Percentiles rank a stretch among this genome's conserved stretches.
These are phyloP conservation scores for Trissonchulus latispiculum DNA, from an alignment of 2,888 invertebrate genomes.

Conservation along the genomic window DNA sequence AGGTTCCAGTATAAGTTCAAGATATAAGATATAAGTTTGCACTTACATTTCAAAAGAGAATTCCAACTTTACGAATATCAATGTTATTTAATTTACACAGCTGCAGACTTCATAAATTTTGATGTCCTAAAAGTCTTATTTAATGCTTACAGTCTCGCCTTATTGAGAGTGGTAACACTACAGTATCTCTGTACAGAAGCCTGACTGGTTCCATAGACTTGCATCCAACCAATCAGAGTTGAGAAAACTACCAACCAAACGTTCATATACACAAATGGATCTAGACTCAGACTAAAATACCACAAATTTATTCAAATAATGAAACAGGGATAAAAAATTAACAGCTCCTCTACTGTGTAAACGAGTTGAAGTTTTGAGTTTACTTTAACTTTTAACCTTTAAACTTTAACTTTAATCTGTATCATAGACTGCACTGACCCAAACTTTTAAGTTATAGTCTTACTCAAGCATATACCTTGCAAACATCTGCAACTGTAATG, in stretches of 20 bases:
- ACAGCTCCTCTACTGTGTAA: too few relatives aligned
- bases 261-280: conserved; percentile 23
- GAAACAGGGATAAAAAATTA: too few relatives aligned
- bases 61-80: too few relatives aligned
- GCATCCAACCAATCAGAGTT: conserved; percentile 21
- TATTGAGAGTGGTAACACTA: conserved; percentile 15
- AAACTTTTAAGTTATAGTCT: neutral
- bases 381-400: neutral
- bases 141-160: conserved; percentile 19
- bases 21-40: too few relatives aligned
- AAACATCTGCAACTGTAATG: too few relatives aligned
- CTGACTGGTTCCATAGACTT: conserved; percentile 21
- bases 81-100: too few relatives aligned
- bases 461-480: too few relatives aligned
- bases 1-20: too few relatives aligned
- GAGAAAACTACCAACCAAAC: conserved; percentile 23
- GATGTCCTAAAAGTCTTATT: too few relatives aligned
- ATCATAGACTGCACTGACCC: neutral
- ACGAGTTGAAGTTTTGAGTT: neutral
- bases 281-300: conserved; percentile 1
- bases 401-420: neutral
- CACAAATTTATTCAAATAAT: too few relatives aligned
- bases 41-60: too few relatives aligned
- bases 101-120: too few relatives aligned
- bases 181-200: conserved; percentile 23